These are phyloP conservation scores for Istiophorus platypterus DNA, from an alignment of 2,113 vertebrate genomes.

Conservation along the genomic window DNA sequence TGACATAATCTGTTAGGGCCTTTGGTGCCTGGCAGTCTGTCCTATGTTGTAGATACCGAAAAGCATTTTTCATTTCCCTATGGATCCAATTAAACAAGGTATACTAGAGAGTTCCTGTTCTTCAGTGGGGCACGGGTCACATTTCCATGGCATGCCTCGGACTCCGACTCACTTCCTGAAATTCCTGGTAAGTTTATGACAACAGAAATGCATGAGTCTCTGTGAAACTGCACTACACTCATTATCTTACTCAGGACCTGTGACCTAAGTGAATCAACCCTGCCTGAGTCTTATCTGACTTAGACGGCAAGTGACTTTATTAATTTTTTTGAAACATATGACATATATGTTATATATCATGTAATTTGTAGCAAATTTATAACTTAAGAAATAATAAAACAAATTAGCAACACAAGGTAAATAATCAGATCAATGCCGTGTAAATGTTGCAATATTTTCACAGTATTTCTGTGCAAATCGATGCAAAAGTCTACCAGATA, in stretches of 20 bases:
- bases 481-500: not conserved
- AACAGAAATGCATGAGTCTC: slow-evolving; percentile 22
- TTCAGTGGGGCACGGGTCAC: slow-evolving; percentile 38
- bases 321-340: too few species aligned
- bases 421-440: not conserved
- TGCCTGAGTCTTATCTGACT: slow-evolving; percentile 12
- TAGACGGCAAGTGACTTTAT: not conserved
- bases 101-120: slow-evolving; percentile 49
- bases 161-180: slow-evolving; percentile 36
- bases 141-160: slow-evolving; percentile 45
- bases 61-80: slow-evolving; percentile 71
- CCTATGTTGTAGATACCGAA: slow-evolving; percentile 56
- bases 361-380: too few species aligned
- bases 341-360: too few species aligned
- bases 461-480: not conserved
- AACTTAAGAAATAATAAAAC: too few species aligned
- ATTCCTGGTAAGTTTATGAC: slow-evolving; percentile 59
- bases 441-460: not conserved
- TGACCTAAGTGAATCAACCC: not conserved
- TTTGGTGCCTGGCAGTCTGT: slow-evolving; percentile 62
- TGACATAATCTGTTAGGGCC: slow-evolving; percentile 63
- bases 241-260: slow-evolving; percentile 15
- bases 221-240: not conserved
- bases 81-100: slow-evolving; percentile 73
- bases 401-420: too few species aligned